Evolutionary conservation across 2,888 invertebrate genomes (phyloP).

Genomic region (Zootermopsis nevadensis): DNA sequence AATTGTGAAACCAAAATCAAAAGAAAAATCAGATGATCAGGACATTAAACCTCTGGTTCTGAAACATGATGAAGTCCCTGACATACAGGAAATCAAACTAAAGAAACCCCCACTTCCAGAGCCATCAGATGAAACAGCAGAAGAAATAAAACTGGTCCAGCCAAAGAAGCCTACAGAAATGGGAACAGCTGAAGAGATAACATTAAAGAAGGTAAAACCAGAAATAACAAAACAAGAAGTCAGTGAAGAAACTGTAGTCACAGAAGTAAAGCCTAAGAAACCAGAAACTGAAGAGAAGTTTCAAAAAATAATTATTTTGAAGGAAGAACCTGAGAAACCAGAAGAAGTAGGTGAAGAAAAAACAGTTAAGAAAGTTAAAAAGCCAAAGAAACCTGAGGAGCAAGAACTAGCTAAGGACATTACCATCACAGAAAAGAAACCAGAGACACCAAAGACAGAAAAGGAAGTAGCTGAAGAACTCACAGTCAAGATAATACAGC

Average conservation of each 20-base stretch:
- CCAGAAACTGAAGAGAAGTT: constrained; percentile 59
- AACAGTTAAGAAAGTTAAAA: constrained; percentile 59
- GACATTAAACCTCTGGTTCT: constrained; percentile 51
- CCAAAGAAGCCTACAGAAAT: constrained; percentile 57
- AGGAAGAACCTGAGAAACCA: constrained; percentile 66
- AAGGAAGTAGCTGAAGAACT: constrained; percentile 64
- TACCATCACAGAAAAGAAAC: constrained; percentile 38
- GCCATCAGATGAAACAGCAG: constrained; percentile 54
- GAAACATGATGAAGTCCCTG: constrained; percentile 57
- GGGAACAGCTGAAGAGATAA: constrained; percentile 58
- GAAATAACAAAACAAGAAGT: constrained; percentile 62
- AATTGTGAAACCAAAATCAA: constrained; percentile 45
- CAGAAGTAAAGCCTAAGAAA: constrained; percentile 60
- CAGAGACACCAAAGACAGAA: constrained; percentile 39
- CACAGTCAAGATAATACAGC: constrained; percentile 66
- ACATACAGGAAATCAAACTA: constrained; percentile 59
- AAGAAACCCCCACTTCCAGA: constrained; percentile 53
- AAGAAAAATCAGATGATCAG: constrained; percentile 58
- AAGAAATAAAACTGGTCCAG: constrained; percentile 56
- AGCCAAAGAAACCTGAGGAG: constrained; percentile 45
- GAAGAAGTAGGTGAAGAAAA: constrained; percentile 56
- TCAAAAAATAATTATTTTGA: constrained; percentile 79
- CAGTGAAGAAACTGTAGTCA: constrained; percentile 62
- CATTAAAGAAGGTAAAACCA: constrained; percentile 38
- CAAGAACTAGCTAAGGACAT: constrained; percentile 48